Base-by-base conservation (phyloP, 2,888 invertebrate genomes). In the Ennomos erosarius region DNA sequence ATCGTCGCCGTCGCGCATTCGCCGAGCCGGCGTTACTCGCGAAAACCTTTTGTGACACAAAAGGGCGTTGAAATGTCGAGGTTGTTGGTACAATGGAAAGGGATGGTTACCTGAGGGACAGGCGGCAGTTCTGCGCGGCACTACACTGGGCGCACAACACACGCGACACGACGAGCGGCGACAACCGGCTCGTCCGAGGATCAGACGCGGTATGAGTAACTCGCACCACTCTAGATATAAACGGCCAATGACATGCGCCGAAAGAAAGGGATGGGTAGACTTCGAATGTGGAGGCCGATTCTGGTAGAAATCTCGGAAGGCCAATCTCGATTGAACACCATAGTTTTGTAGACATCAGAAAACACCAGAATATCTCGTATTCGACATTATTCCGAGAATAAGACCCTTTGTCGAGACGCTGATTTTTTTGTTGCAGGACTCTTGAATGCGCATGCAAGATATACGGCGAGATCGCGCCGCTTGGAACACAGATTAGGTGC, bases 131-230 rank as follows among this genome's bases (percentile, higher is more conserved):
- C 77, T 78, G 79, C 74, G 81, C 77, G 81, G 84, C 76, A 79
- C 85, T 81, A 82, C 87, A 88, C 89, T 80, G 65, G 70, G 77
- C 81, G 64, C 86, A 89, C 87, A 84, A 86, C 87, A 90, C 91
- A 84, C 90, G 75, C 88, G 85, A 85, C 57, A 77, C 55, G 81
- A 86, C 87, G 87, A 87, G 85, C 83, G 86, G 87, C 78, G 65
- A 77, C 79, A 65, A 87, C 88, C 90, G 81, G 78, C 87, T 78
- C 91, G 90, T 78, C 88, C 81, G 76, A 80, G 67, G 64, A 71
- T 78, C 73, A 79, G 81, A 88, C 87, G 87, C 87, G 87, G 87
- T 87, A 79, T 90, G 89, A 87, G 78, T 79, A 79, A 79, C 71
- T 76, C 64, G 67, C 75, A 74, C 72, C 72, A 75, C 74, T 74